A percentile compares a stretch with the other conserved stretches of the same genome.
Evolutionary conservation across 2,797 vertebrate genomes (phyloP).

Genomic region (Labeo calbasu): DNA sequence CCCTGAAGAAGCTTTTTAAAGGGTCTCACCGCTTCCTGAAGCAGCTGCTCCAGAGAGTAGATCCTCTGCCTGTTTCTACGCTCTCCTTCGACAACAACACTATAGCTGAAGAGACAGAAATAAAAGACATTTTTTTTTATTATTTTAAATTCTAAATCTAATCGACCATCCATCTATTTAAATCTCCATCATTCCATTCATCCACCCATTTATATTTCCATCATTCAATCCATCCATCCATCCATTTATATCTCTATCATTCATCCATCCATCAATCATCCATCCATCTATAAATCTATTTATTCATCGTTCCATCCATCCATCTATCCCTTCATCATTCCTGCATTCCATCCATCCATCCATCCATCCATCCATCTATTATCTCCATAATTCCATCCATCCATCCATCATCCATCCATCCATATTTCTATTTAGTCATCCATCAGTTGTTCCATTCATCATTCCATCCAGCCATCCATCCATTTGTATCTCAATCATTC

Average conservation of each 20-base stretch:
- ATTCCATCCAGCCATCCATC: neutral
- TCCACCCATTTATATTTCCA: no score
- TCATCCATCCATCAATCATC: neutral
- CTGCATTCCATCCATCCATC: no score
- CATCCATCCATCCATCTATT: no score
- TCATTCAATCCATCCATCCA: neutral
- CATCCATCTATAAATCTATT: no score
- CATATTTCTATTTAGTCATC: no score
- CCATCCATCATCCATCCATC: no score
- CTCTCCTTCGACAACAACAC: slow-evolving; percentile 93
- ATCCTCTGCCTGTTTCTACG: slow-evolving; percentile 91
- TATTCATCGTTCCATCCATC: neutral
- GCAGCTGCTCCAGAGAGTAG: slow-evolving; percentile 94
- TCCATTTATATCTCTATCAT: neutral
- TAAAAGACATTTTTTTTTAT: neutral
- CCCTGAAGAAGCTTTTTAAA: slow-evolving; percentile 40
- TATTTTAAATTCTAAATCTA: neutral
- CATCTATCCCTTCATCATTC: neutral
- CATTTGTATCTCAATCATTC: no score
- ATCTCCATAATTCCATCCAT: no score
- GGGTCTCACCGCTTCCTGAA: slow-evolving; percentile 91
- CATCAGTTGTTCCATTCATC: no score
- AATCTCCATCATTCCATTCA: no score
- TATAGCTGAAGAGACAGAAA: slow-evolving; percentile 81
- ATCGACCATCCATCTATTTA: neutral